phyloP scores from a whole-genome alignment of 2,113 vertebrate species.

The Perognathus longimembris region DNA sequence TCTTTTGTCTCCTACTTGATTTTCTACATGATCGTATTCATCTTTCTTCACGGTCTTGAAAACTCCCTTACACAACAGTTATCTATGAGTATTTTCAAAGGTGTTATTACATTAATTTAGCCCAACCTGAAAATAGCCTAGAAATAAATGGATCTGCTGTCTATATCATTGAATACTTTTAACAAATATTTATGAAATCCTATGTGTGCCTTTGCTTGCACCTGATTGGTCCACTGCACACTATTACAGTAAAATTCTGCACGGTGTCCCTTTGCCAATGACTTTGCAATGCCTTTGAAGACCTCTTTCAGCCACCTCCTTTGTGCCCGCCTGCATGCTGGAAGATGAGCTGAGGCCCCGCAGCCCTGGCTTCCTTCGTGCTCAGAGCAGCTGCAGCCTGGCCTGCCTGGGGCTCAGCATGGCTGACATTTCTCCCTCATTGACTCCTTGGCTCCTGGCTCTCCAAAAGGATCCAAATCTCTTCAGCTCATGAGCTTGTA shows the following conservation, averaged over 20 bases:
- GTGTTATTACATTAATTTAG: not conserved
- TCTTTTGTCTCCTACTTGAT: not conserved
- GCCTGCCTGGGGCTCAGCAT: constrained; percentile 37
- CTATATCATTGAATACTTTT: not conserved
- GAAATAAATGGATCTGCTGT: not conserved
- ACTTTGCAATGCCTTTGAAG: constrained; percentile 14
- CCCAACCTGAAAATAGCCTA: not conserved
- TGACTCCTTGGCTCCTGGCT: constrained; percentile 67
- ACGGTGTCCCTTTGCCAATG: not conserved
- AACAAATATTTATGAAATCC: not conserved
- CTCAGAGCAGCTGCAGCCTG: constrained; percentile 58
- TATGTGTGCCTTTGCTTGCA: not conserved
- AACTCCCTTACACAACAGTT: not conserved
- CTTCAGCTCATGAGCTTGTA: constrained; percentile 26
- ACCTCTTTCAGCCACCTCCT: not conserved
- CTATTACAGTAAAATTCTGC: not conserved
- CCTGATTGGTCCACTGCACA: not conserved
- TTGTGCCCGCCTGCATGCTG: not conserved
- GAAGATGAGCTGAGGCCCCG: not conserved
- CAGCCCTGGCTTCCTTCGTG: constrained; percentile 19
- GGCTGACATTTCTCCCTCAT: constrained; percentile 74
- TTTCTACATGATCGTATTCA: not conserved
- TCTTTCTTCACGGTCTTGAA: not conserved
- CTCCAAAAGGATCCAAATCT: constrained; percentile 63
- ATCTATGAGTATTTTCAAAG: not conserved